Evolutionary conservation across 2,797 vertebrate genomes (phyloP).

Genomic region (Lepilemur ruficaudatus): DNA sequence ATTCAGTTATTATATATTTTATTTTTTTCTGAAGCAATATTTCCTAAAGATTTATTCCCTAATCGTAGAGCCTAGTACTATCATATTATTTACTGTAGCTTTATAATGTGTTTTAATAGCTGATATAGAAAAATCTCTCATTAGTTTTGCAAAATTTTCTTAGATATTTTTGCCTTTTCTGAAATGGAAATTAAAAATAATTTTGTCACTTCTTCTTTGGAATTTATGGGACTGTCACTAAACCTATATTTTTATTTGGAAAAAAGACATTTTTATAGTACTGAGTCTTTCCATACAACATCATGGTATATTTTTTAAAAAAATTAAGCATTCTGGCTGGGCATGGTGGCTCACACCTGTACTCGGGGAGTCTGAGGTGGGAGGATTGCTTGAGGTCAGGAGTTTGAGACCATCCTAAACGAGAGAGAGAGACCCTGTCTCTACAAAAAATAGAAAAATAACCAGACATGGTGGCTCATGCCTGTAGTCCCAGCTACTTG

Average conservation of each 20-base stretch:
- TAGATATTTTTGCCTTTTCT: neutral
- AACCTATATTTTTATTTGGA: conserved; percentile 25
- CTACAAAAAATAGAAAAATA: neutral
- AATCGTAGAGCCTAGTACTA: neutral
- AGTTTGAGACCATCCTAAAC: neutral
- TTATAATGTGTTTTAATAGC: conserved; percentile 7
- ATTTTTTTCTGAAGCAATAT: neutral
- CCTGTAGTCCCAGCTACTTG: neutral
- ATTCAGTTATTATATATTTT: conserved; percentile 14
- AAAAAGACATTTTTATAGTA: conserved; percentile 12
- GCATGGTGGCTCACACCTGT: neutral
- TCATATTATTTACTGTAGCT: neutral
- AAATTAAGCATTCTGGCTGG: neutral
- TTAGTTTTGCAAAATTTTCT: conserved; percentile 31
- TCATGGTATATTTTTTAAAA: neutral
- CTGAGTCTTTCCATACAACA: neutral
- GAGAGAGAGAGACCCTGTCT: neutral
- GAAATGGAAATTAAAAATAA: neutral
- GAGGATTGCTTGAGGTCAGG: neutral
- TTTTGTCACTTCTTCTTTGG: neutral
- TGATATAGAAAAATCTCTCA: neutral
- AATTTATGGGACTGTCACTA: neutral
- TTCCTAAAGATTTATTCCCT: neutral
- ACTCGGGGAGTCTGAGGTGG: neutral
- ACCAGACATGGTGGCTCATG: fast-evolving